phyloP scores from a whole-genome alignment of 2,888 invertebrate genomes.

The Chalcosyrphus nemorum region DNA sequence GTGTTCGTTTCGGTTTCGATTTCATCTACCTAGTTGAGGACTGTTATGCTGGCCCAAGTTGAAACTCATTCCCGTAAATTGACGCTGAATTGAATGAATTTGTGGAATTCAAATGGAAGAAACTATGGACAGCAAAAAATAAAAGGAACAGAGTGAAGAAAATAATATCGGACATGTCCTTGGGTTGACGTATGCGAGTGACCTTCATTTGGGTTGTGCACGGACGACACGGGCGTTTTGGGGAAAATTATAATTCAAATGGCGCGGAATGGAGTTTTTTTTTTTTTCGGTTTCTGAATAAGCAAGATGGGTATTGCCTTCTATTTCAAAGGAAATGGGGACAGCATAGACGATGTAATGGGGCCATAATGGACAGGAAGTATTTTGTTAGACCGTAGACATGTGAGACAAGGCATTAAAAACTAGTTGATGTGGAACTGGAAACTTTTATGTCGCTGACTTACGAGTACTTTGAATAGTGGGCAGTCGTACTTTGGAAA shows the following conservation, averaged over 20 bases:
- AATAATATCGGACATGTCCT: constrained; percentile 53
- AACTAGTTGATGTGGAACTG: background rate
- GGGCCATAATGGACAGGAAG: constrained; percentile 25
- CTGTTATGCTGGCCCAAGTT: background rate
- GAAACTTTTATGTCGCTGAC: background rate
- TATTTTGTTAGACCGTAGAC: constrained; percentile 27
- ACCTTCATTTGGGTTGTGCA: constrained; percentile 46
- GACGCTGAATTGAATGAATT: constrained; percentile 56
- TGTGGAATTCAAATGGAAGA: constrained; percentile 31
- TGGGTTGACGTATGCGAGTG: constrained; percentile 46
- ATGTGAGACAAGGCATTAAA: background rate
- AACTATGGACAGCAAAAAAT: constrained; percentile 6
- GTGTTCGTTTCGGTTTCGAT: constrained; percentile 13
- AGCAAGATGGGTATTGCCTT: constrained; percentile 9
- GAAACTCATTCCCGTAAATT: constrained; percentile 45
- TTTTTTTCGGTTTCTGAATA: constrained; percentile 8
- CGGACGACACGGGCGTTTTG: background rate
- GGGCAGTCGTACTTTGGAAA: too few species aligned
- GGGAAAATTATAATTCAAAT: constrained; percentile 14
- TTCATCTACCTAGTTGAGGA: background rate
- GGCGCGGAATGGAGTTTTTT: background rate
- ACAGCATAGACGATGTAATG: constrained; percentile 42
- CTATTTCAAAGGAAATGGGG: constrained; percentile 26
- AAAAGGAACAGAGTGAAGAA: background rate
- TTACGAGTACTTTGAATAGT: background rate